phyloP scores from a whole-genome alignment of 2,888 invertebrate species.

The Volucella inflata region DNA sequence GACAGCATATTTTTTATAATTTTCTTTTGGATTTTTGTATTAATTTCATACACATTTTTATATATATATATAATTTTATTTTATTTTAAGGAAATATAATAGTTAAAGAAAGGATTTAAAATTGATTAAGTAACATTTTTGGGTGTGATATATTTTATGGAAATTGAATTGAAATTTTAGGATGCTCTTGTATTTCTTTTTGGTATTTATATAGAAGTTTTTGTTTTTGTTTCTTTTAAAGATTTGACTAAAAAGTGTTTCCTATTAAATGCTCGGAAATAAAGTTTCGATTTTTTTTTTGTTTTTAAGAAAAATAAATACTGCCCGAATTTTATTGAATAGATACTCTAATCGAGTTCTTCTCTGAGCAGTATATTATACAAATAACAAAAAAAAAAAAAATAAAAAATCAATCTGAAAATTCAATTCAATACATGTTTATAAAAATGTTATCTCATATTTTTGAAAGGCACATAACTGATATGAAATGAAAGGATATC shows the following conservation, averaged over 20 bases:
- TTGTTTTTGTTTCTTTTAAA: background rate
- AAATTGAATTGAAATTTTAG: slow-evolving; percentile 21
- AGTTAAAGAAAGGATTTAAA: background rate
- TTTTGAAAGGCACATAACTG: slow-evolving; percentile 56
- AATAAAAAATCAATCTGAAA: background rate
- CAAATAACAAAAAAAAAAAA: slow-evolving; percentile 1
- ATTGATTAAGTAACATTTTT: slow-evolving; percentile 12
- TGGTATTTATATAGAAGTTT: background rate
- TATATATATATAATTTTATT: background rate
- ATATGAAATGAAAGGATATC: slow-evolving; percentile 48
- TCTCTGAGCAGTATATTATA: background rate
- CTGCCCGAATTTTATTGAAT: background rate
- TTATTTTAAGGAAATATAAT: background rate
- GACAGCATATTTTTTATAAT: slow-evolving; percentile 4
- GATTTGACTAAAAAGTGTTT: background rate
- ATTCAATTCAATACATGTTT: background rate
- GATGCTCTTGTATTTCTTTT: background rate
- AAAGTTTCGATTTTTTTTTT: background rate
- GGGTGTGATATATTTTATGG: background rate
- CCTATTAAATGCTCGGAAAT: background rate
- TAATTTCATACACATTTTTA: too few species aligned
- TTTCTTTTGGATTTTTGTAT: slow-evolving; percentile 5
- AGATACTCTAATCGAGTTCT: background rate
- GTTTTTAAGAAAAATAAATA: background rate
- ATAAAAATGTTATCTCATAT: too few species aligned